Evolutionary conservation across 2,888 invertebrate genomes (phyloP).

Genomic region (Colostygia pectinataria): DNA sequence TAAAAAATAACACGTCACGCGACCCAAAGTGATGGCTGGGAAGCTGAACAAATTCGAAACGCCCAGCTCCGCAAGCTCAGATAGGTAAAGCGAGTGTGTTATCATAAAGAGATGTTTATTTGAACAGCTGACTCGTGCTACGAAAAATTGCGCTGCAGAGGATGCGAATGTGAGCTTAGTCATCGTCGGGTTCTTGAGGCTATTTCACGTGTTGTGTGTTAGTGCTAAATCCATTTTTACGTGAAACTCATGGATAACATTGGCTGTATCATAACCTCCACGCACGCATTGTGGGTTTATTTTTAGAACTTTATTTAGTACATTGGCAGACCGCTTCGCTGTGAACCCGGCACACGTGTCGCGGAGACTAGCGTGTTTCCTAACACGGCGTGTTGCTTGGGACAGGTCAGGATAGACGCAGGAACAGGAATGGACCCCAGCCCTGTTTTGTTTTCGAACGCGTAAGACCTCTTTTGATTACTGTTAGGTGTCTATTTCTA

Average conservation of each 20-base stretch:
- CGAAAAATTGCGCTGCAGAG: slow-evolving; percentile 54
- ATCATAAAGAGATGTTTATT: slow-evolving; percentile 70
- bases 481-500: slow-evolving; percentile 50
- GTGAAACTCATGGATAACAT: slow-evolving; percentile 45
- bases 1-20: slow-evolving; percentile 41
- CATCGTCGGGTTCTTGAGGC: slow-evolving; percentile 49
- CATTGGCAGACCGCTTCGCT: slow-evolving; percentile 67
- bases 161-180: slow-evolving; percentile 57
- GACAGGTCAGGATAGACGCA: slow-evolving; percentile 43
- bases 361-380: slow-evolving; percentile 43
- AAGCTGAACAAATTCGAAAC: slow-evolving; percentile 88
- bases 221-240: slow-evolving; percentile 46
- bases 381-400: slow-evolving; percentile 44
- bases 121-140: slow-evolving; percentile 74
- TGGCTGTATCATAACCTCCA: slow-evolving; percentile 68
- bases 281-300: slow-evolving; percentile 71
- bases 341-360: slow-evolving; percentile 69
- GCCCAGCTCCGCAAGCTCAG: slow-evolving; percentile 95
- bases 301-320: slow-evolving; percentile 76
- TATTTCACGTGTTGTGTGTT: slow-evolving; percentile 54
- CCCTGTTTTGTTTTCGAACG: slow-evolving; percentile 64
- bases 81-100: slow-evolving; percentile 87
- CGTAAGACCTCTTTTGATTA: slow-evolving; percentile 63
- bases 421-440: slow-evolving; percentile 66
- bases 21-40: slow-evolving; percentile 70